These are phyloP conservation scores for Sicus ferrugineus DNA, from an alignment of 2,888 invertebrate species.

Conservation along the genomic window DNA sequence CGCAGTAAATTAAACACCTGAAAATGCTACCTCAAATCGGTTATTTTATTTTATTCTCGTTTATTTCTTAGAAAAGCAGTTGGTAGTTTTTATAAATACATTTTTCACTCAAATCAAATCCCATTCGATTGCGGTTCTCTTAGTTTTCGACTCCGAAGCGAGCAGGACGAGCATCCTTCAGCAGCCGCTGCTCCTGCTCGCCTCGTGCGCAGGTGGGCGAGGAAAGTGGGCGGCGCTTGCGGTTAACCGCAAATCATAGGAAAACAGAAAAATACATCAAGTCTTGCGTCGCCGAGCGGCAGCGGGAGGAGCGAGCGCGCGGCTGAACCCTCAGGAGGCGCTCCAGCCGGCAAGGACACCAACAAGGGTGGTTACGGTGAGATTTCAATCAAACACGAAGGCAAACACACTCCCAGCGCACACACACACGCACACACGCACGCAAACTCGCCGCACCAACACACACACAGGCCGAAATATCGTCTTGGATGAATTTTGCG, in stretches of 20 bases:
- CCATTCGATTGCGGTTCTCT: no score
- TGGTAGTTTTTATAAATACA: no score
- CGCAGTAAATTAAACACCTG: no score
- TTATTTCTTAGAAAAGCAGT: no score
- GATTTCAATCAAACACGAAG: constrained; percentile 1
- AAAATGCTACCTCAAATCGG: no score
- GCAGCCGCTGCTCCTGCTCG: no score
- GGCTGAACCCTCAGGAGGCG: constrained; percentile 24
- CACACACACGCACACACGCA: constrained; percentile 20
- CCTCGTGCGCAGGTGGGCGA: no score
- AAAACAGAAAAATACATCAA: neutral
- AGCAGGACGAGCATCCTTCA: no score
- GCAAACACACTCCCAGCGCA: constrained; percentile 8
- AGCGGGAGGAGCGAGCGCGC: neutral
- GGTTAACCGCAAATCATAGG: constrained; percentile 48
- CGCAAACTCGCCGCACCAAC: neutral
- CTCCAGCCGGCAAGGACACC: constrained; percentile 5
- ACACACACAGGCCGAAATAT: constrained; percentile 49
- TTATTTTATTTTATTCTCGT: no score
- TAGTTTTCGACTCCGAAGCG: no score
- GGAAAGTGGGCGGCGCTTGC: constrained; percentile 44
- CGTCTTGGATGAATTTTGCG: constrained; percentile 63
- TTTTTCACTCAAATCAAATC: no score
- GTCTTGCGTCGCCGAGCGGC: neutral
- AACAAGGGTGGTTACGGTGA: constrained; percentile 33